Evolutionary conservation across 2,888 invertebrate genomes (phyloP), one percentile per base, ranked within the genome.

Genomic region (Chrysolina americana): DNA sequence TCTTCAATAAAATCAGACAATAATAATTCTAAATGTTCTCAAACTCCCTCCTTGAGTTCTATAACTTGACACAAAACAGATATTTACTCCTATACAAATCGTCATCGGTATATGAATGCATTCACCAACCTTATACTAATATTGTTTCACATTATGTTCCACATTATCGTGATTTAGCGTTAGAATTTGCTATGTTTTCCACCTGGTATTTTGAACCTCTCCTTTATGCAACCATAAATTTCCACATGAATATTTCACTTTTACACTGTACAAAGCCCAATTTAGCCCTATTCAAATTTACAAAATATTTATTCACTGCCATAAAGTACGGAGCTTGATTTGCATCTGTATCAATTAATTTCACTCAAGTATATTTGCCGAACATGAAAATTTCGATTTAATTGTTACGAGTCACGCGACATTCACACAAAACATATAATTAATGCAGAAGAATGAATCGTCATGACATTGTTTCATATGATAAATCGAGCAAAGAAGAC

Each of bases 361-460:
- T 68, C 66, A 72, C 72, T 75, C 70, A 72, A 75, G 69, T 68
- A 71, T 71, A 75, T 75, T 75, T 75, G 72, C 68, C 65, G 62
- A 72, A 75, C 75, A 71, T 68, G 75, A 72, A 75, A 75, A 70
- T 72, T 75, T 66, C 44, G 66, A 68, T 72, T 75, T 71, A 75
- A 75, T 75, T 65, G 50, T 68, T 47, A 44, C 28, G 17, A 17
- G 66, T 62, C 75, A 75, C 75, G 75, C 75, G 62, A 75, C 69
- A 71, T 62, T 69, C 59, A 65, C 53, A 71, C 71, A 75, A 75
- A 71, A 69, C 53, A 68, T 53, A 41, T 68, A 69, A 75, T 71
- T 75, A 72, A 75, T 75, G 71, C 71, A 69, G 65, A 72, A 75
- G 65, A 65, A 68, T 59, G 69, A 65, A 65, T 28, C 53, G 68